Base-by-base conservation (phyloP, 2,888 invertebrate genomes). In the Sminthurides aquaticus region DNA sequence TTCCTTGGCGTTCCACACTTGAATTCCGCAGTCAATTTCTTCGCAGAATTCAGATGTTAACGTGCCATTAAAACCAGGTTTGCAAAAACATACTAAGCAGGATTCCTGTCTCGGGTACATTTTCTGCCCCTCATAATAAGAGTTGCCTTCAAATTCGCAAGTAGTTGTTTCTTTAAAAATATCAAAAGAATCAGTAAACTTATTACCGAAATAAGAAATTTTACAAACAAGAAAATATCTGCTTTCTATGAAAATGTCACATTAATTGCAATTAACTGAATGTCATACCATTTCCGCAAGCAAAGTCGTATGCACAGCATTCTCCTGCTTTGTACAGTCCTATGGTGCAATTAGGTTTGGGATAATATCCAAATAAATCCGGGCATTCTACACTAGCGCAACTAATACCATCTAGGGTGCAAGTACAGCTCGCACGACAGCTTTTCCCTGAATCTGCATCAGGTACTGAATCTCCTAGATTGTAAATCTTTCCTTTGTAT, bases 361-460 rank as follows among this genome's bases (percentile, higher is more conserved):
- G 69, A 34, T 67, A 54, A 1, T 62, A 65, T 1, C 68, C 68
- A 56, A 74, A 61, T 22, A 69, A 57, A 54, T 71, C 73, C 3
- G 73, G 71, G 64, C 74, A 74, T 49, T 73, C 73, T 18, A 74
- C 71, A 62, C 60, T 65, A 8, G 73, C 73, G 67, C 74, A 74
- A 3, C 57, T 56, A 26, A 74, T 73, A 1, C 62, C 64, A 29
- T 25, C n/a, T 3, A 57, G 49, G 3, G 64, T 55, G 52, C 74
- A 74, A 3, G 64, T 60, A 57, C 74, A 74, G 22, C 66, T 66
- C 15, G 69, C 69, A 11, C 74, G 67, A 48, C 74, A 74, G 24
- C 67, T 69, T 48, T 62, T 54, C 26, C 60, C 64, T 15, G 68
- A 69, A 22, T 71, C 71, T 0, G 72, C 74, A 64, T 67, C 71